phyloP scores from a whole-genome alignment of 2,797 vertebrate species.

The Pelochelys cantorii region DNA sequence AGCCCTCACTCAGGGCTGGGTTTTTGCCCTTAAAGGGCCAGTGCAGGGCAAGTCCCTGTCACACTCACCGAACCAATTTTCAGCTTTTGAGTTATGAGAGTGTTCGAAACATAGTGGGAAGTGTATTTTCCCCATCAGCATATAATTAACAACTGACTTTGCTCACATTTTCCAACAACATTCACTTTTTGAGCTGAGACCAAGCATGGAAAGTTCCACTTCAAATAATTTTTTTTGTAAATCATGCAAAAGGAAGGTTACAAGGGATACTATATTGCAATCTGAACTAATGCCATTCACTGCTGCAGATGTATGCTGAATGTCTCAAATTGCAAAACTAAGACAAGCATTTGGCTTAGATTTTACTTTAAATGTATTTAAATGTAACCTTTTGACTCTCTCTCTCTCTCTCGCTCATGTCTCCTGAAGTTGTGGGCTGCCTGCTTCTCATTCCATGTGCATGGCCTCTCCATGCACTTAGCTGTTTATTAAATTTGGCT shows the following conservation, averaged over 20 bases:
- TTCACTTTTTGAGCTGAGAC: not conserved
- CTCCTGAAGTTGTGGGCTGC: no score
- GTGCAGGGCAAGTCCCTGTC: no score
- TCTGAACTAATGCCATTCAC: not conserved
- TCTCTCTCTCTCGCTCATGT: no score
- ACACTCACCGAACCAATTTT: not conserved
- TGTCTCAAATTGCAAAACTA: not conserved
- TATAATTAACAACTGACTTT: not conserved
- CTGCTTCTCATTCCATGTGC: no score
- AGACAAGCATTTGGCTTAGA: not conserved
- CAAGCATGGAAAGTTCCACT: not conserved
- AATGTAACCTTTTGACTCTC: not conserved
- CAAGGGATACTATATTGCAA: not conserved
- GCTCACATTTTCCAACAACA: not conserved
- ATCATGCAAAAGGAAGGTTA: not conserved
- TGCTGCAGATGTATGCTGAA: not conserved
- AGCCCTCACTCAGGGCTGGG: no score
- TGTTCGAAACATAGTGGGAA: not conserved
- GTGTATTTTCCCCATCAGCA: not conserved
- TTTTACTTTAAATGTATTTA: constrained; percentile 8
- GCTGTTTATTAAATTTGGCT: no score
- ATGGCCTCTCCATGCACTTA: no score
- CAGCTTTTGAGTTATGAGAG: not conserved
- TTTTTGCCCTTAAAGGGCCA: no score
- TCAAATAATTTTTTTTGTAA: not conserved